Conservation (phyloP, 2,113 vertebrate genomes). For the Illadopsis cleaveri region DNA sequence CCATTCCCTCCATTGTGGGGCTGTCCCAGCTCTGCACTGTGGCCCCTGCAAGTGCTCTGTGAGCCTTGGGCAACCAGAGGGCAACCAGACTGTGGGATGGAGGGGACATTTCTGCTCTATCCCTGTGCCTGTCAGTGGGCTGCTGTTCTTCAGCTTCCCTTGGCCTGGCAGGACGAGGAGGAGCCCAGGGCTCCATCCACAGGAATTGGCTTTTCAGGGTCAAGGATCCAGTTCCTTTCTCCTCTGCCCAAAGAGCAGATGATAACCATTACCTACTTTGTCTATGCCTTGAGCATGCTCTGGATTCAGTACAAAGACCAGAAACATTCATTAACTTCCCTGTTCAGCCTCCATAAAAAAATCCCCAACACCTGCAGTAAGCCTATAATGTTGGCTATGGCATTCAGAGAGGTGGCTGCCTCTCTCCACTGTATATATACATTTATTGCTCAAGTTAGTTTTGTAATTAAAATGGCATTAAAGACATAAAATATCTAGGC, state of each 20-base stretch:
- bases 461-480: background rate
- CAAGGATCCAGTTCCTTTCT: background rate
- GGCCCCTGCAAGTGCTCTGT: fast-evolving
- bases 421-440: background rate
- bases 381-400: background rate
- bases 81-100: fast-evolving
- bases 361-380: background rate
- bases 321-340: background rate
- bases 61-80: background rate
- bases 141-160: background rate
- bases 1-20: fast-evolving
- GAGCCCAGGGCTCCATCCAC: background rate
- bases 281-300: background rate
- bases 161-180: background rate
- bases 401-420: fast-evolving
- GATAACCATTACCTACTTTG: background rate
- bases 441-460: background rate
- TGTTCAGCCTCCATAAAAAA: background rate
- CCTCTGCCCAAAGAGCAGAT: background rate
- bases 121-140: background rate
- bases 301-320: background rate
- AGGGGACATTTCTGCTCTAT: background rate
- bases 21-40: background rate
- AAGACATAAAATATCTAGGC: background rate
- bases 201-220: background rate